phyloP scores from a whole-genome alignment of 1,140 invertebrate species.

The Branchinecta lynchi region DNA sequence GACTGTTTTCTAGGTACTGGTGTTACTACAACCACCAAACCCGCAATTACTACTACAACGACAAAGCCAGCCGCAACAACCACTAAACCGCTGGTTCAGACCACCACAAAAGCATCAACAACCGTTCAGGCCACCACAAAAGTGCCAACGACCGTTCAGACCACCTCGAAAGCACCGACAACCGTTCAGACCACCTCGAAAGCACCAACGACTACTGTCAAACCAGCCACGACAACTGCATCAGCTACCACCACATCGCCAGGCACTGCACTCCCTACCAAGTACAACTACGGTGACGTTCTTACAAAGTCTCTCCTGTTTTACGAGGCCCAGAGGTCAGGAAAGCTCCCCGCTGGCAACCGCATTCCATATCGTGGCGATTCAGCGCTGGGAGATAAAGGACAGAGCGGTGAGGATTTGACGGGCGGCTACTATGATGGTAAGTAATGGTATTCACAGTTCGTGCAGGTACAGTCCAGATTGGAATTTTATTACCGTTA shows the following conservation, averaged over 20 bases:
- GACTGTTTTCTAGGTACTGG: not conserved
- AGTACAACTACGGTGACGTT: slow-evolving; percentile 38
- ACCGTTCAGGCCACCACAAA: not conserved
- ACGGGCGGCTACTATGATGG: slow-evolving; percentile 51
- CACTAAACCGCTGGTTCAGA: not conserved
- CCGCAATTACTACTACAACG: slow-evolving; percentile 12
- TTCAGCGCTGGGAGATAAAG: slow-evolving; percentile 40
- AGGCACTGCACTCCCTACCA: slow-evolving; percentile 12
- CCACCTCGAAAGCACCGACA: not conserved
- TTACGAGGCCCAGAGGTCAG: slow-evolving; percentile 48
- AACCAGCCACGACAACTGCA: not conserved
- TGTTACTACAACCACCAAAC: not conserved
- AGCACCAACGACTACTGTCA: not conserved
- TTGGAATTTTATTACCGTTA: no score
- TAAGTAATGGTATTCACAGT: slow-evolving; percentile 26
- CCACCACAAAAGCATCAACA: not conserved
- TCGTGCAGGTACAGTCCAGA: no score
- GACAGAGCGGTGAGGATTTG: slow-evolving; percentile 40
- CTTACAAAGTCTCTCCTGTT: slow-evolving; percentile 41
- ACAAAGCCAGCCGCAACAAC: not conserved
- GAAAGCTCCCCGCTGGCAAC: slow-evolving; percentile 39
- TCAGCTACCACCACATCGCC: slow-evolving; percentile 9
- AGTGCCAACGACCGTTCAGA: not conserved
- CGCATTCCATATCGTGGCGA: slow-evolving; percentile 42
- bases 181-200: not conserved